Evolutionary conservation across 2,797 vertebrate genomes (phyloP).

Genomic region (Miichthys miiuy): DNA sequence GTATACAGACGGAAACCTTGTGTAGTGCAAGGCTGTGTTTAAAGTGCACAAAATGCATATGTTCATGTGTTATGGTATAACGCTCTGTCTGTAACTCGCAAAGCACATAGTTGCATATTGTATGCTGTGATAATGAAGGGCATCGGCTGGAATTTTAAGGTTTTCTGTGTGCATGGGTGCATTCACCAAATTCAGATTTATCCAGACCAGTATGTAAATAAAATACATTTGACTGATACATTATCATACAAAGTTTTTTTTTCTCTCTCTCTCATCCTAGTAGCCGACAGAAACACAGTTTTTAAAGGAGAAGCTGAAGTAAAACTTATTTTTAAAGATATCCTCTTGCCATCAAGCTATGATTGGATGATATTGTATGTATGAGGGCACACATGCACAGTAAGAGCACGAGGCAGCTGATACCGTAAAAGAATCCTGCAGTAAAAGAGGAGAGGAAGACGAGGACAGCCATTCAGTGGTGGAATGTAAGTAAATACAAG

Average conservation of each 20-base stretch:
- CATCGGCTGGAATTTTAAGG: constrained; percentile 61
- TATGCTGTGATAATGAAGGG: constrained; percentile 74
- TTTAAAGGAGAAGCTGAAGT: background rate
- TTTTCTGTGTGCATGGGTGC: constrained; percentile 74
- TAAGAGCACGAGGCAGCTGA: background rate
- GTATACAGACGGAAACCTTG: constrained; percentile 57
- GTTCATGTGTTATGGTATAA: constrained; percentile 61
- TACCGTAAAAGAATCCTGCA: background rate
- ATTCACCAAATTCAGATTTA: constrained; percentile 67
- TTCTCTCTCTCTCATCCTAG: background rate
- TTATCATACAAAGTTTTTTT: constrained; percentile 23
- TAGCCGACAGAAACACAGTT: background rate
- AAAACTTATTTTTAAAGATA: background rate
- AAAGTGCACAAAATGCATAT: constrained; percentile 55
- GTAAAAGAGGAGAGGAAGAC: background rate
- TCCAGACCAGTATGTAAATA: constrained; percentile 77
- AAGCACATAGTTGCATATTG: constrained; percentile 65
- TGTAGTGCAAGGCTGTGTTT: constrained; percentile 50
- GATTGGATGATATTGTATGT: background rate
- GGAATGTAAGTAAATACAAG: background rate
- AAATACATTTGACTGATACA: constrained; percentile 70
- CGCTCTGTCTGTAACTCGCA: constrained; percentile 63
- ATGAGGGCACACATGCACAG: background rate
- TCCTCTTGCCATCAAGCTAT: background rate
- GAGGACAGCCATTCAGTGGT: background rate